These are phyloP conservation scores for Lepetodrilus schrolli DNA, from an alignment of 2,888 invertebrate genomes.

Conservation along the genomic window DNA sequence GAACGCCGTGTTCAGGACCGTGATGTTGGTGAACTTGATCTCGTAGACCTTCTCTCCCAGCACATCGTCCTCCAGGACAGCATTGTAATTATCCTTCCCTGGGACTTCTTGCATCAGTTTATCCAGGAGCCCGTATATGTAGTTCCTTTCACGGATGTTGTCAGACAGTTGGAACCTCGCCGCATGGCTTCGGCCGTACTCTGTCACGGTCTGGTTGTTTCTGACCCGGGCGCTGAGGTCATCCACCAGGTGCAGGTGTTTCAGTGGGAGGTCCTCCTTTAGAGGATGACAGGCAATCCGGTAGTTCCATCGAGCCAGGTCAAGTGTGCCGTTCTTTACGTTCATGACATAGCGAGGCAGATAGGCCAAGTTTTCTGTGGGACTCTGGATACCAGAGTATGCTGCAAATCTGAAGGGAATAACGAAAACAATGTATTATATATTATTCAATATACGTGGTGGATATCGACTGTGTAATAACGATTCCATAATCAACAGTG, in stretches of 20 bases:
- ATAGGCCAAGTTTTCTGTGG: slow-evolving; percentile 58
- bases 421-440: too few relatives aligned
- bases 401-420: slow-evolving; percentile 53
- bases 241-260: slow-evolving; percentile 49
- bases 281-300: slow-evolving; percentile 57
- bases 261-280: slow-evolving; percentile 43
- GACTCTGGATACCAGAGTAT: slow-evolving; percentile 57
- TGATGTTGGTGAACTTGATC: neutral
- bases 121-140: slow-evolving; percentile 38
- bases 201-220: neutral
- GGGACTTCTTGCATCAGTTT: slow-evolving; percentile 56
- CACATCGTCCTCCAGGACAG: slow-evolving; percentile 40
- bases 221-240: slow-evolving; percentile 51
- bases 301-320: slow-evolving; percentile 55
- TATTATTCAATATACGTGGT: too few relatives aligned
- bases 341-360: slow-evolving; percentile 60
- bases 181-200: neutral
- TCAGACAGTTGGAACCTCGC: neutral
- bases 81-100: slow-evolving; percentile 57
- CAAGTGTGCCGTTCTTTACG: slow-evolving; percentile 44
- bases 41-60: slow-evolving; percentile 37
- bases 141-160: neutral
- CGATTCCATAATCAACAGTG: too few relatives aligned
- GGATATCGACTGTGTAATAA: too few relatives aligned
- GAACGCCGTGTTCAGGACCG: slow-evolving; percentile 33